Conservation (phyloP, 2,113 vertebrate genomes). For the Carassius gibelio region DNA sequence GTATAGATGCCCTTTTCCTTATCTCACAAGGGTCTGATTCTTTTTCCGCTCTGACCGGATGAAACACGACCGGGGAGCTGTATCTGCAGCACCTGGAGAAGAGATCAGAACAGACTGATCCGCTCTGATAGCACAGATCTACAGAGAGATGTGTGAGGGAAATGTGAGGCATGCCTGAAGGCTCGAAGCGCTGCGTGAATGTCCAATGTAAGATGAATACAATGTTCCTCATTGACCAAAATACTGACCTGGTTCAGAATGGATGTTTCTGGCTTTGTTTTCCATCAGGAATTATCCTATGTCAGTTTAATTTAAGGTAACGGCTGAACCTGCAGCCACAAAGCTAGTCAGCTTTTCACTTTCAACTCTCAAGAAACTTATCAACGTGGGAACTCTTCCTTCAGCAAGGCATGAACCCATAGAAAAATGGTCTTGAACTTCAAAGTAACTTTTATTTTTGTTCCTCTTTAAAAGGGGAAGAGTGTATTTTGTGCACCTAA, state of each 20-base stretch:
- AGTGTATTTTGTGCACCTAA: background rate
- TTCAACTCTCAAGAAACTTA: background rate
- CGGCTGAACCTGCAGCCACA: background rate
- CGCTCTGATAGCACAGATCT: constrained; percentile 28
- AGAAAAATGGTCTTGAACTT: background rate
- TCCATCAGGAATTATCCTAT: background rate
- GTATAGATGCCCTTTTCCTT: constrained; percentile 2
- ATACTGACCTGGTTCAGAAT: background rate
- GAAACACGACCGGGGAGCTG: background rate
- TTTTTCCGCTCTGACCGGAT: constrained; percentile 10
- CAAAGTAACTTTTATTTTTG: background rate
- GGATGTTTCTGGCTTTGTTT: background rate
- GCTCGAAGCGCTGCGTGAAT: background rate
- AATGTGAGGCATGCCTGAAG: constrained; percentile 1
- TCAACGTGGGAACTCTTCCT: background rate
- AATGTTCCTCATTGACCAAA: constrained; percentile 10
- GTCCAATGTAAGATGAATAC: constrained; percentile 9
- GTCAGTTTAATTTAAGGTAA: background rate
- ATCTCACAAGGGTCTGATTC: constrained; percentile 37
- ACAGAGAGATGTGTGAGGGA: constrained; percentile 11
- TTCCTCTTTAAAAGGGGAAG: background rate
- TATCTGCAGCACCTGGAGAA: constrained; percentile 22
- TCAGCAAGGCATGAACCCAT: background rate
- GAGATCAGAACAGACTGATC: constrained; percentile 37
- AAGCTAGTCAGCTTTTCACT: background rate